Evolutionary conservation across 2,888 invertebrate genomes (phyloP), one percentile per base, ranked within the genome.

Genomic region (Lucinisca nassula): DNA sequence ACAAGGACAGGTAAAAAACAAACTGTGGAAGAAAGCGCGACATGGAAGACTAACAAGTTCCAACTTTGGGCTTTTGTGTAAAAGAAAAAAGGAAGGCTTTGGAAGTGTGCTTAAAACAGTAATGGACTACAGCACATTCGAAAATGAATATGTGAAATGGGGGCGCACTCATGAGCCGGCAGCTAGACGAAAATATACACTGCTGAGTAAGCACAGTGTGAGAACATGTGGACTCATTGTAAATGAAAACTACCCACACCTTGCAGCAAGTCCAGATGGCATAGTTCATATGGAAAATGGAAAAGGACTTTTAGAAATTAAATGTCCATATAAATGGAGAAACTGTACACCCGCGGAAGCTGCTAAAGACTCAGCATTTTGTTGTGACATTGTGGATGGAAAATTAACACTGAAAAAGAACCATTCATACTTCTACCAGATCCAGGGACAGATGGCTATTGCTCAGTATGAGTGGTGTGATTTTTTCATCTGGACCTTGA

Each of bases 251-350:
- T 35, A 21, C 35, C 87, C 80, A n/a, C 45, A 82, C 30, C 58
- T 85, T 0, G 80, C 58, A 49, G 79, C 76, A 17, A 83, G 87
- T 51, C 87, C 87, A 45, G 87, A 87, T 77, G 87, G 87, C 0
- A 12, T 83, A 17, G 49, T 82, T 8, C 74, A 58, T 27, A 82
- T 35, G 72, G 73, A 4, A 24, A 58, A 49, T 12, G 21, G n/a
- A 12, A 78, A 37, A 75, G 82, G 86, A 4, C 27, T 86, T 3
- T 17, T 83, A 12, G 83, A 83, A 61, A 55, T 87, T 24, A 83
- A 83, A 38, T 87, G 84, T 49, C 84, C 87, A n/a, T 37, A 83
- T 6, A 70, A 37, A 30, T 86, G 83, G 87, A 79, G 83, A 70
- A 70, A 27, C 17, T n/a, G 35, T 24, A 27, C 76, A 0, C 83